Percentiles rank a stretch among this genome's conserved stretches.
Conservation (phyloP, 2,113 vertebrate species). For the Solea solea region DNA sequence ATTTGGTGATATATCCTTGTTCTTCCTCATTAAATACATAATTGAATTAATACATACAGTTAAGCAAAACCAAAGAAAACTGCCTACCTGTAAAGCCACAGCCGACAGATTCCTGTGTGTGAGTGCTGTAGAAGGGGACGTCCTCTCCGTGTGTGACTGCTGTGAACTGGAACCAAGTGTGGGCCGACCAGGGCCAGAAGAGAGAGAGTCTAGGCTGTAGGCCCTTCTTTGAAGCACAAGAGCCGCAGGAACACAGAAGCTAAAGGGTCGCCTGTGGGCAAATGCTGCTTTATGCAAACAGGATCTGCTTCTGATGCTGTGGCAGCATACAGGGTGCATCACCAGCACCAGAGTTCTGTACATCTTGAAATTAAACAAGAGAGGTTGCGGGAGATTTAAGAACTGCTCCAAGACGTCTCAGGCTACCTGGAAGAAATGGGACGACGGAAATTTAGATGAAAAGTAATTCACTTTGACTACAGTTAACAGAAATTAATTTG, state of each 20-base stretch:
- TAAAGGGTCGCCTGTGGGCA: conserved; percentile 5
- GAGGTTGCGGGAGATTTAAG: background rate
- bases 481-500: background rate
- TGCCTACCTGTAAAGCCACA: conserved; percentile 66
- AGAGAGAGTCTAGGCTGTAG: conserved; percentile 66
- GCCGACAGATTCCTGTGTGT: conserved; percentile 72
- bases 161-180: conserved; percentile 39
- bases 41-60: no score
- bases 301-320: conserved; percentile 34
- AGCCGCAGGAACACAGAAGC: conserved; percentile 3
- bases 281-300: conserved; percentile 23
- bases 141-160: conserved; percentile 51
- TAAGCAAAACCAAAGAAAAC: no score
- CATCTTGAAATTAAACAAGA: conserved; percentile 8
- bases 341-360: conserved; percentile 49
- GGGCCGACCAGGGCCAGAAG: conserved; percentile 49
- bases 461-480: background rate
- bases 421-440: background rate
- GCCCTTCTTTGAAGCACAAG: conserved; percentile 52
- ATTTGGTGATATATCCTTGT: no score
- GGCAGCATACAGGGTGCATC: conserved; percentile 50
- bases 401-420: conserved; percentile 17
- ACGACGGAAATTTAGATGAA: background rate
- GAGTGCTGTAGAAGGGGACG: conserved; percentile 42
- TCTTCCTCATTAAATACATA: no score